Evolutionary conservation across 92 coral and sea anemone genomes (phyloP), one percentile per base, ranked within the genome.

Genomic region (Phenganax marumi): DNA sequence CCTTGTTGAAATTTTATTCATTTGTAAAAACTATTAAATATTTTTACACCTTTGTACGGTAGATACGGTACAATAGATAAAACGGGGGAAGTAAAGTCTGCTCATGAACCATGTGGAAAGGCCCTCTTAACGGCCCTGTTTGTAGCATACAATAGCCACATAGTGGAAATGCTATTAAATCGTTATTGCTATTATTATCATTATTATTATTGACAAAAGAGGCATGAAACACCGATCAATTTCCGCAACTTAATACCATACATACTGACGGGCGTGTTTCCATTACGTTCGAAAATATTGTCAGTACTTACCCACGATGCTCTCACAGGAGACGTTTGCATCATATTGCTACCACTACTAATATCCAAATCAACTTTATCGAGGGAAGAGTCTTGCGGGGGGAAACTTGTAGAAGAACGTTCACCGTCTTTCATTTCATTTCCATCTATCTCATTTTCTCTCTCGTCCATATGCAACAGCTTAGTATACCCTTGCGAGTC

Each of bases 271-370:
- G 19, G 50, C 10, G 39, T 51, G 47, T 33, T 33, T 33, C 43
- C 5, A 1, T 33, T 33, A 33, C 3, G 43, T 33, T 33, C 39
- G 43, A 33, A 33, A 33, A 33, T 33, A 33, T 33, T 33, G 5
- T 33, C 43, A 33, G 5, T n/a, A 56, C 70, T 23, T 77, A 78
- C 83, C 83, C 83, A 78, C 0, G 83, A 78, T 39, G 72, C 19
- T 39, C 83, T 78, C 43, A 21, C 21, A 54, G 83, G 83, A 8
- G 73, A 58, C 46, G 83, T 78, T 21, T 61, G 73, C 9, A 18
- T 60, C 50, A 56, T 13, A 63, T 73, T 78, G 73, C 83, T 61
- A n/a, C 23, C n/a, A 11, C 73, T 73, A 78, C 83, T 72, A 48
- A 54, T 78, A 25, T 78, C 83, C 61, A 73, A 43, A 4, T 78